A percentile compares a stretch with the other conserved stretches of the same genome.
These are phyloP conservation scores for Agelas oroides DNA, from an alignment of 37 sponge, comb jelly and placozoan species.

Conservation along the genomic window DNA sequence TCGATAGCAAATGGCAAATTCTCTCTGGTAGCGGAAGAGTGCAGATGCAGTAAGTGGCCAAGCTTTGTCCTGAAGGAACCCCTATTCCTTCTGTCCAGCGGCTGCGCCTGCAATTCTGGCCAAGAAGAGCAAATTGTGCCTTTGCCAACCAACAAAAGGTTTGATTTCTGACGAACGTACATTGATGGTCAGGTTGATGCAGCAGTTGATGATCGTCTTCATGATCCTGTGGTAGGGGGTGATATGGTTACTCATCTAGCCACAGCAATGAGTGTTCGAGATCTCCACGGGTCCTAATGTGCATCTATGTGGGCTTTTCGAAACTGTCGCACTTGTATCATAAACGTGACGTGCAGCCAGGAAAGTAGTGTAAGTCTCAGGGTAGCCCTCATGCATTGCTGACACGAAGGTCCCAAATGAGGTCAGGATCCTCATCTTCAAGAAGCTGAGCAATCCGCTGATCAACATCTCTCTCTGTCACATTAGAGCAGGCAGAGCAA, in stretches of 20 bases:
- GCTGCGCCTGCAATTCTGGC: conserved; percentile 42
- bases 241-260: conserved; percentile 13
- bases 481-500: neutral
- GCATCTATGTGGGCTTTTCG: conserved; percentile 19
- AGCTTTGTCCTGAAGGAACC: conserved; percentile 1
- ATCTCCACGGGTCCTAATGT: conserved; percentile 16
- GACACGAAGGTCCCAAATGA: conserved; percentile 44
- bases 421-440: conserved; percentile 41
- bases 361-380: neutral
- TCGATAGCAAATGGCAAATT: conserved; percentile 36
- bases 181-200: neutral
- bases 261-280: conserved; percentile 11
- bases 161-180: no score
- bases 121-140: conserved; percentile 3
- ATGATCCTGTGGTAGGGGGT: conserved; percentile 21
- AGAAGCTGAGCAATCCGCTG: conserved; percentile 1
- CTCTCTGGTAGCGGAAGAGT: conserved; percentile 24
- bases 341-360: neutral
- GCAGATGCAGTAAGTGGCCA: neutral
- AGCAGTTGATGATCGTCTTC: conserved; percentile 36
- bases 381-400: neutral
- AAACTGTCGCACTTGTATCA: conserved; percentile 31
- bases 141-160: no score
- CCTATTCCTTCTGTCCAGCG: conserved; percentile 42
- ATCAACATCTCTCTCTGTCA: conserved; percentile 30